phyloP scores from a whole-genome alignment of 2,888 invertebrate genomes.

The Pomacea canaliculata region DNA sequence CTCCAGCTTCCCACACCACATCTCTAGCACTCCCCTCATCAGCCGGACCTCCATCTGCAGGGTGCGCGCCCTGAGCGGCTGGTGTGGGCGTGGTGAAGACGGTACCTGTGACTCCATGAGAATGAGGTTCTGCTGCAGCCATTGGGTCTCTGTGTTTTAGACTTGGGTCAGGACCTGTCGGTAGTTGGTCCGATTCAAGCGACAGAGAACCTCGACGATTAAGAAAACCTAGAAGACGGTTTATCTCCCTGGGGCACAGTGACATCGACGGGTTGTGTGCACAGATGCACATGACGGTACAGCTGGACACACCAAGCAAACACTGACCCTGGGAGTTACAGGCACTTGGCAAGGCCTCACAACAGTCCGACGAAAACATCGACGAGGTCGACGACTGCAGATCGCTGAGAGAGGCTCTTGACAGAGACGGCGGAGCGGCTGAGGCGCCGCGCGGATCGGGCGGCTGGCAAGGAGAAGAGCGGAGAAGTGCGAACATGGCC shows the following conservation, averaged over 20 bases:
- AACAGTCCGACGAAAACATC: slow-evolving; percentile 11
- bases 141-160: background rate
- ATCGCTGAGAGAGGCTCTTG: slow-evolving; percentile 5
- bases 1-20: too few species aligned
- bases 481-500: too few species aligned
- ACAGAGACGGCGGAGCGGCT: background rate
- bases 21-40: too few species aligned
- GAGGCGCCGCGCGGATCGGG: background rate
- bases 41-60: too few species aligned
- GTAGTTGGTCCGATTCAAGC: background rate
- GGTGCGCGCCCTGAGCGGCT: too few species aligned
- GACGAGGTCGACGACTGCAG: slow-evolving; percentile 4
- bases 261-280: slow-evolving; percentile 4
- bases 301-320: slow-evolving; percentile 10
- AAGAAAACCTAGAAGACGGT: too few species aligned
- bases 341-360: slow-evolving; percentile 10
- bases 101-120: too few species aligned
- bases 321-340: slow-evolving; percentile 10
- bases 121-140: background rate
- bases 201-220: too few species aligned
- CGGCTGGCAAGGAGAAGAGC: too few species aligned
- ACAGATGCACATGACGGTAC: slow-evolving; percentile 19
- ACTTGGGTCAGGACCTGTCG: background rate
- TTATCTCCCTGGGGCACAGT: slow-evolving; percentile 1
- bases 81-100: too few species aligned